A percentile compares a stretch with the other conserved stretches of the same genome.
These are phyloP conservation scores for Eonycteris spelaea DNA, from an alignment of 2,113 vertebrate species.

Conservation along the genomic window DNA sequence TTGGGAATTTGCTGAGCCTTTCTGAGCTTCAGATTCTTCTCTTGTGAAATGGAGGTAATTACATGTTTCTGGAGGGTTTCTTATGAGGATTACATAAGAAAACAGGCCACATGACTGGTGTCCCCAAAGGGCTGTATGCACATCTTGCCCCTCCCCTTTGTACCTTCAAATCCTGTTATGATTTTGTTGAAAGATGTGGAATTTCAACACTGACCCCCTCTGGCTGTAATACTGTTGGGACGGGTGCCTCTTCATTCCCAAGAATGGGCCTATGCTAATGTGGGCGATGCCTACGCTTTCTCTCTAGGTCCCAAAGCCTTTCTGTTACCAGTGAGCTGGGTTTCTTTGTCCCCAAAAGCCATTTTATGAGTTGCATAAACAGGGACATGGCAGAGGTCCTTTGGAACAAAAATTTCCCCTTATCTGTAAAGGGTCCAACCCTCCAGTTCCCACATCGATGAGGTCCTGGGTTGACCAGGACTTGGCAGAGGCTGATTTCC, in stretches of 20 bases:
- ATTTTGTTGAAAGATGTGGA: background rate
- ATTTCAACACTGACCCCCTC: background rate
- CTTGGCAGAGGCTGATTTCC: background rate
- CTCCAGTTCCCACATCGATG: slow-evolving; percentile 54
- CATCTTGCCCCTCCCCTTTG: background rate
- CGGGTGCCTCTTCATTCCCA: background rate
- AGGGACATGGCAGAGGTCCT: background rate
- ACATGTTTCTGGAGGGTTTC: background rate
- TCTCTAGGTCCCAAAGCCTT: background rate
- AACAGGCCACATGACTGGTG: background rate
- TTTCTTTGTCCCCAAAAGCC: background rate
- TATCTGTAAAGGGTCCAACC: background rate
- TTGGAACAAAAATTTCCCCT: background rate
- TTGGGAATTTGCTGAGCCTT: background rate
- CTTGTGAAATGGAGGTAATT: background rate
- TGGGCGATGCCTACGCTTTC: background rate
- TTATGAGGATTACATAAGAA: background rate
- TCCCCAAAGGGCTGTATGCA: background rate
- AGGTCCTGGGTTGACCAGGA: background rate
- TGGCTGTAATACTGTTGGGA: background rate
- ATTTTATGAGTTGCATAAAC: background rate
- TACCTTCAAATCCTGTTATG: too few species aligned
- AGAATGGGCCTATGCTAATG: background rate
- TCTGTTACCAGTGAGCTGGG: background rate
- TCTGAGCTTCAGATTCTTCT: background rate